Conservation (phyloP, 1,140 invertebrate genomes). For the Bacillus rossius region DNA sequence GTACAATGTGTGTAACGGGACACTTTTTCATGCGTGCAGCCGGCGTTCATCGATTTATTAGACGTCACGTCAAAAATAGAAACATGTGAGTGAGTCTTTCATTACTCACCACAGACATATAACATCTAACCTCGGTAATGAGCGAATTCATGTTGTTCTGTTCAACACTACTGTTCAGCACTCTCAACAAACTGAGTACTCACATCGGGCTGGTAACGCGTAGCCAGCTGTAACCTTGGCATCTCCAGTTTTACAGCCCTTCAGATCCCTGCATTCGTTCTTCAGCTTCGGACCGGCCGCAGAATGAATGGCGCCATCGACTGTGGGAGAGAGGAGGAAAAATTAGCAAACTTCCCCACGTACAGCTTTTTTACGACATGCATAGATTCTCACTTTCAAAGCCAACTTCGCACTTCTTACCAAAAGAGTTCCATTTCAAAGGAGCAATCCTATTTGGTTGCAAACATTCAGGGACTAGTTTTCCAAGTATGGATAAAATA, state of each 20-base stretch:
- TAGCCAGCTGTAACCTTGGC: constrained; percentile 80
- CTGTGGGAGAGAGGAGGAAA: constrained; percentile 36
- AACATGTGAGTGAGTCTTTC: too few species aligned
- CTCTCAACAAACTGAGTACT: constrained; percentile 31
- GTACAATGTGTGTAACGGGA: too few species aligned
- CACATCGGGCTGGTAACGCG: constrained; percentile 69
- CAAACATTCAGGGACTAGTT: not conserved
- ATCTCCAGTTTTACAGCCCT: constrained; percentile 68
- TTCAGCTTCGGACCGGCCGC: constrained; percentile 61
- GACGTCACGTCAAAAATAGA: too few species aligned
- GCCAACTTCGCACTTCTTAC: not conserved
- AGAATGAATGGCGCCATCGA: constrained; percentile 82
- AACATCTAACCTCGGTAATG: too few species aligned
- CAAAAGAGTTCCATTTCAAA: not conserved
- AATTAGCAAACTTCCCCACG: not conserved
- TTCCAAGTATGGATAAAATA: not conserved
- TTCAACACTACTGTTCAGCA: not conserved
- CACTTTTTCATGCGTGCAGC: too few species aligned
- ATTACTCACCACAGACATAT: too few species aligned
- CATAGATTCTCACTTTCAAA: not conserved
- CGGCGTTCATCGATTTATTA: too few species aligned
- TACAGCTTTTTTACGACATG: not conserved
- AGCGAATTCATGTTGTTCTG: not conserved
- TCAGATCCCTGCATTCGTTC: constrained; percentile 64
- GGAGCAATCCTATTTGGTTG: not conserved